Evolutionary conservation across 2,797 vertebrate species (phyloP).

Genomic region (Spea hammondii): DNA sequence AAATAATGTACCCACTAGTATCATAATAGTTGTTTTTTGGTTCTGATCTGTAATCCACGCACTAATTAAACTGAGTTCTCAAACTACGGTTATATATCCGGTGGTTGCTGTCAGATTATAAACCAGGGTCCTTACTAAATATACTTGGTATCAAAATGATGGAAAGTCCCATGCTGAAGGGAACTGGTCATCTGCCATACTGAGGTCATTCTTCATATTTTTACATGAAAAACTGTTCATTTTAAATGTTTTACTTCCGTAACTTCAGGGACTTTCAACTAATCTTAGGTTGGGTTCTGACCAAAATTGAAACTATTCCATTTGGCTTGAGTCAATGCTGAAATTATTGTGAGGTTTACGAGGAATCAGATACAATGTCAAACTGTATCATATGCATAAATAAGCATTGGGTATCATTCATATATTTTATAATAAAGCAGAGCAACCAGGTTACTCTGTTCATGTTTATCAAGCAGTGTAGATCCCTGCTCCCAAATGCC

Average conservation of each 20-base stretch:
- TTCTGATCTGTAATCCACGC: too few species aligned
- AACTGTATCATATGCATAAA: too few species aligned
- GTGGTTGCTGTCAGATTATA: background rate
- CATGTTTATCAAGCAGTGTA: too few species aligned
- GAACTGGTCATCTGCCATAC: background rate
- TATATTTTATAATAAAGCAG: too few species aligned
- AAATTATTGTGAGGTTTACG: background rate
- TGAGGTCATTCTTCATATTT: constrained; percentile 21
- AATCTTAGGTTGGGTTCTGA: constrained; percentile 3
- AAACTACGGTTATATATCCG: too few species aligned
- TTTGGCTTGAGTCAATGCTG: constrained; percentile 13
- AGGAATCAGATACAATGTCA: background rate
- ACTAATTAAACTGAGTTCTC: too few species aligned
- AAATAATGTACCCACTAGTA: too few species aligned
- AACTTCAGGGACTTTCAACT: constrained; percentile 24
- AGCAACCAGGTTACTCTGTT: too few species aligned
- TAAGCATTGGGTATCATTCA: too few species aligned
- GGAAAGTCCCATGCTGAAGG: constrained; percentile 5
- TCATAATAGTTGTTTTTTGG: too few species aligned
- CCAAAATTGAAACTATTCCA: background rate
- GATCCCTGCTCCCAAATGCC: too few species aligned
- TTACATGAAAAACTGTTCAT: background rate
- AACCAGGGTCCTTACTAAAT: background rate
- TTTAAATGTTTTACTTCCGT: constrained; percentile 2
- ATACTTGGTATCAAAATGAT: background rate